phyloP scores from a whole-genome alignment of 2,797 vertebrate genomes.

The Eidolon dupreanum region DNA sequence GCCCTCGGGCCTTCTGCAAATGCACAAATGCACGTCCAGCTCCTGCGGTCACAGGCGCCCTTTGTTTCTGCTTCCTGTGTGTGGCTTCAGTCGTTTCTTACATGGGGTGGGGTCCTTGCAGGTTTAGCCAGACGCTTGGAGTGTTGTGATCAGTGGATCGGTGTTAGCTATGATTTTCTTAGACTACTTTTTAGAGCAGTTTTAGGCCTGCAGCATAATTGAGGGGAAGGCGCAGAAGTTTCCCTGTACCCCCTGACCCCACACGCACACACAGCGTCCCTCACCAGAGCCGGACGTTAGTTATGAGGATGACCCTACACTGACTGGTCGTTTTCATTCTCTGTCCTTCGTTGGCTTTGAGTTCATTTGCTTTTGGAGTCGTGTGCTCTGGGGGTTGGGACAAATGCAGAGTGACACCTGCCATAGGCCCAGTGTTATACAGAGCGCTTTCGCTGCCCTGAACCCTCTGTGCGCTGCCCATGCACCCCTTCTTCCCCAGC shows the following conservation, averaged over 20 bases:
- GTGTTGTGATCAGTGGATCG: neutral
- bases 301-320: neutral
- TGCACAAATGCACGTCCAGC: neutral
- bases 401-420: neutral
- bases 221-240: neutral
- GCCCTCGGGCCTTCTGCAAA: neutral
- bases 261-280: fast-evolving
- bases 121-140: neutral
- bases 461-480: neutral
- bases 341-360: neutral
- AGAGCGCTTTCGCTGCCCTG: neutral
- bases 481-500: neutral
- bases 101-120: neutral
- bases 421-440: neutral
- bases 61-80: neutral
- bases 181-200: neutral
- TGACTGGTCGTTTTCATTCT: neutral
- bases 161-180: neutral
- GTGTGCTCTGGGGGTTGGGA: neutral
- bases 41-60: neutral
- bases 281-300: neutral
- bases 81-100: neutral
- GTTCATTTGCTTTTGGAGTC: too few relatives aligned
- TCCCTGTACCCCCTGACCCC: neutral
- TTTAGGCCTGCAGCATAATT: neutral